Percentiles rank a stretch among this genome's conserved stretches.
Conservation (phyloP, 2,888 invertebrate species). For the Cheiracanthium punctorium region DNA sequence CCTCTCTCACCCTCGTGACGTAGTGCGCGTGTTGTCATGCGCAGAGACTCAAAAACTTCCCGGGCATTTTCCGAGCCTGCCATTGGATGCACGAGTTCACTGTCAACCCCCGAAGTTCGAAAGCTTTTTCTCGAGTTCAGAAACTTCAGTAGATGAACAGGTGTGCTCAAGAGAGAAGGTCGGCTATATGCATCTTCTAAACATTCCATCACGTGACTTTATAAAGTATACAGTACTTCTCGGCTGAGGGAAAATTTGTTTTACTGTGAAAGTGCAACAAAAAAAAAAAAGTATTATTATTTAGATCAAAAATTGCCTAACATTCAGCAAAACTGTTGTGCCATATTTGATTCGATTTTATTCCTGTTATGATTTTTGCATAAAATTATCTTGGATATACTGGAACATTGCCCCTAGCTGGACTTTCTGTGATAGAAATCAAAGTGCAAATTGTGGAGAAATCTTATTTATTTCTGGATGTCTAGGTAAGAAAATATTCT, state of each 20-base stretch:
- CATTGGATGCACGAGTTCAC: conserved; percentile 10
- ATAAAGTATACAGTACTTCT: neutral
- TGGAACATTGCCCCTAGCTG: neutral
- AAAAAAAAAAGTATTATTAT: too few relatives aligned
- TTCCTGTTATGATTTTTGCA: neutral
- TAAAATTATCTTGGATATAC: neutral
- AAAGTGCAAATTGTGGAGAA: too few relatives aligned
- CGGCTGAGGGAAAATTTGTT: too few relatives aligned
- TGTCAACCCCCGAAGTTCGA: conserved; percentile 2
- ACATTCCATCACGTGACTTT: neutral
- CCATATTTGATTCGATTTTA: neutral
- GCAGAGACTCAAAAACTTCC: conserved; percentile 1
- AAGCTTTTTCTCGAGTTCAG: neutral
- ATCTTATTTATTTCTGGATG: too few relatives aligned
- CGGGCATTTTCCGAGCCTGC: neutral
- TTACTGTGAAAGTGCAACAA: too few relatives aligned
- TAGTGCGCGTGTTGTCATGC: conserved; percentile 10
- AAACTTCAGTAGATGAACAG: conserved; percentile 12
- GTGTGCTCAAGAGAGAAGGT: neutral
- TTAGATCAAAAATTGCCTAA: neutral
- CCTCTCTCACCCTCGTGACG: neutral
- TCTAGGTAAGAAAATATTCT: too few relatives aligned
- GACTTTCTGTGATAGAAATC: too few relatives aligned
- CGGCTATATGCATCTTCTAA: neutral
- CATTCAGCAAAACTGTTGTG: neutral